Conservation (phyloP, 2,888 invertebrate species). For the Agrochola circellaris region DNA sequence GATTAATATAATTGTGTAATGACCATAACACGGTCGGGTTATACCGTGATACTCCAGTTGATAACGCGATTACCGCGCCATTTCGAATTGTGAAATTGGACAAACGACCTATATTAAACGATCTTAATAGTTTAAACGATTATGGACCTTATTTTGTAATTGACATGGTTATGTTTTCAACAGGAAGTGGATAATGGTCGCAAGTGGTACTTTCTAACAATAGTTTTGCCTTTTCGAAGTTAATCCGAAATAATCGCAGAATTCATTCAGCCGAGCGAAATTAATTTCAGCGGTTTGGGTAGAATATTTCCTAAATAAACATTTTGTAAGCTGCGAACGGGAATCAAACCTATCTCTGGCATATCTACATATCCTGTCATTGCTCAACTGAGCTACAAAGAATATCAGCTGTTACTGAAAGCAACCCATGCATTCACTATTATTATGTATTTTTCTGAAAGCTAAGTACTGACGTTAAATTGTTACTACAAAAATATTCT, state of each 20-base stretch:
- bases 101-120: slow-evolving; percentile 62
- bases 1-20: slow-evolving; percentile 66
- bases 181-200: slow-evolving; percentile 28
- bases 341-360: not conserved
- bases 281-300: not conserved
- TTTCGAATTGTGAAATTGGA: slow-evolving; percentile 68
- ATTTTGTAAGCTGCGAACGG: not conserved
- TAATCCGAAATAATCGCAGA: slow-evolving; percentile 14
- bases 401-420: no score
- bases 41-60: slow-evolving; percentile 62
- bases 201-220: slow-evolving; percentile 26
- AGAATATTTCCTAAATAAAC: not conserved
- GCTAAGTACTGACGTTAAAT: no score
- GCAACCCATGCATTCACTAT: no score
- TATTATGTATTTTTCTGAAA: no score
- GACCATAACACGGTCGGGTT: slow-evolving; percentile 56
- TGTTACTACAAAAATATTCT: not conserved
- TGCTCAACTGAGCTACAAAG: not conserved
- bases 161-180: slow-evolving; percentile 37
- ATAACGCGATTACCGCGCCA: slow-evolving; percentile 64
- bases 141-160: slow-evolving; percentile 40
- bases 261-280: not conserved
- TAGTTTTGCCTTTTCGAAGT: slow-evolving; percentile 16
- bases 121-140: slow-evolving; percentile 43
- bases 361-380: not conserved